Evolutionary conservation across 2,113 vertebrate species (phyloP).

Genomic region (Halichoerus grypus): DNA sequence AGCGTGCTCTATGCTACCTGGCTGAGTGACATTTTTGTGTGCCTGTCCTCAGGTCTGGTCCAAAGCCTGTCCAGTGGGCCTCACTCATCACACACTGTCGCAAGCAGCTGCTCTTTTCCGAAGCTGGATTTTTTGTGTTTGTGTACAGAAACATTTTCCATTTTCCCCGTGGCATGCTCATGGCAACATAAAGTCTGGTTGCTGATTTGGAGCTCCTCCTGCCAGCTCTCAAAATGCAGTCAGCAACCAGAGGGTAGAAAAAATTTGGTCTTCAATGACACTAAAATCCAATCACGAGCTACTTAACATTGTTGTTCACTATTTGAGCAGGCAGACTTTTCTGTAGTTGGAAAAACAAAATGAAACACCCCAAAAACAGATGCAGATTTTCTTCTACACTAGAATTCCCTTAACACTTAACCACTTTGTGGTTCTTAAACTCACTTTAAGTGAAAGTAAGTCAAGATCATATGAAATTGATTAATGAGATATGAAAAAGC

Average conservation of each 20-base stretch:
- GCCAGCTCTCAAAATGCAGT: neutral
- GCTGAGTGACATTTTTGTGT: neutral
- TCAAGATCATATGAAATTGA: neutral
- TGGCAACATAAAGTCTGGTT: neutral
- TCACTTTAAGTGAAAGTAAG: slow-evolving; percentile 36
- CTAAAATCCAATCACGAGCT: neutral
- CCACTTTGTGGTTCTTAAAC: neutral
- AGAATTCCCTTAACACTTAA: neutral
- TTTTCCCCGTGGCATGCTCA: neutral
- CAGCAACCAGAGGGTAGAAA: neutral
- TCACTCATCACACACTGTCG: neutral
- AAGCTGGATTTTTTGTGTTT: neutral
- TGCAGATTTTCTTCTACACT: neutral
- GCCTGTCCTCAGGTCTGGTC: neutral
- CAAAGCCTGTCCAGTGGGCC: accelerated
- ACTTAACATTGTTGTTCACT: neutral
- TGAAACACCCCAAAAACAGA: neutral
- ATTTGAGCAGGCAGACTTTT: neutral
- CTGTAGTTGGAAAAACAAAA: neutral
- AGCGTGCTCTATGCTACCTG: neutral
- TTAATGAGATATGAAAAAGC: neutral
- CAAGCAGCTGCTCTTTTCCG: neutral
- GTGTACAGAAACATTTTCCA: neutral
- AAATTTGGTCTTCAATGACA: accelerated
- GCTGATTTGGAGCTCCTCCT: neutral